Conservation (phyloP, 2,888 invertebrate species). For the Eilema caniola region DNA sequence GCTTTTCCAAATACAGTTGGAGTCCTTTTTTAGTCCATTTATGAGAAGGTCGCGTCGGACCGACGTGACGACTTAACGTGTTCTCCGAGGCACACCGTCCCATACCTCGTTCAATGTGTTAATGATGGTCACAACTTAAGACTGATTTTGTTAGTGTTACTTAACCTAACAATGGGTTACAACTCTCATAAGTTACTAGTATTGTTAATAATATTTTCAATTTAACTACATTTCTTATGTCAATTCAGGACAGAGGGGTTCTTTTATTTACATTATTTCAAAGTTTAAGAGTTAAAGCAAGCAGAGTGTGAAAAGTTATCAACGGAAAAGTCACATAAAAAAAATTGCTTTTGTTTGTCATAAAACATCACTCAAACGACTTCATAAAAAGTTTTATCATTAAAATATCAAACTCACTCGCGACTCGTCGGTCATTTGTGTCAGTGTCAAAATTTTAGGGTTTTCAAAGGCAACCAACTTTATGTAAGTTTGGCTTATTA, state of each 20-base stretch:
- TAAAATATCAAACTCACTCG: constrained; percentile 37
- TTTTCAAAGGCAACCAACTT: not conserved
- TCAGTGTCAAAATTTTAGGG: constrained; percentile 28
- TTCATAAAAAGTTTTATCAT: constrained; percentile 48
- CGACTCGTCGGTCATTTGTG: constrained; percentile 30
- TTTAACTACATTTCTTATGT: not conserved
- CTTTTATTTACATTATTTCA: not conserved
- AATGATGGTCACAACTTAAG: not conserved
- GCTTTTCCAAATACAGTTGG: too few species aligned
- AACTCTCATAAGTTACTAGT: too few species aligned
- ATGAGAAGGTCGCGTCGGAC: too few species aligned
- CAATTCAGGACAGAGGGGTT: not conserved
- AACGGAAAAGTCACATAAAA: constrained; percentile 21
- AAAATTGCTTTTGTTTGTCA: constrained; percentile 28
- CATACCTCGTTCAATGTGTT: not conserved
- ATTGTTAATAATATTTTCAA: too few species aligned
- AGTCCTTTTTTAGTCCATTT: too few species aligned
- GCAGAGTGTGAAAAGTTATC: constrained; percentile 13
- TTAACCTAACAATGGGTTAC: not conserved
- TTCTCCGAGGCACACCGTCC: too few species aligned
- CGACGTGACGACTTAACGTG: too few species aligned
- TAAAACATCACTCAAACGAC: constrained; percentile 37
- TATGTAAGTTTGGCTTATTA: not conserved
- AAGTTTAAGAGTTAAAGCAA: constrained; percentile 8
- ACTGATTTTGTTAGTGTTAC: not conserved